phyloP scores from a whole-genome alignment of 2,888 invertebrate genomes.

The Euphydryas editha region DNA sequence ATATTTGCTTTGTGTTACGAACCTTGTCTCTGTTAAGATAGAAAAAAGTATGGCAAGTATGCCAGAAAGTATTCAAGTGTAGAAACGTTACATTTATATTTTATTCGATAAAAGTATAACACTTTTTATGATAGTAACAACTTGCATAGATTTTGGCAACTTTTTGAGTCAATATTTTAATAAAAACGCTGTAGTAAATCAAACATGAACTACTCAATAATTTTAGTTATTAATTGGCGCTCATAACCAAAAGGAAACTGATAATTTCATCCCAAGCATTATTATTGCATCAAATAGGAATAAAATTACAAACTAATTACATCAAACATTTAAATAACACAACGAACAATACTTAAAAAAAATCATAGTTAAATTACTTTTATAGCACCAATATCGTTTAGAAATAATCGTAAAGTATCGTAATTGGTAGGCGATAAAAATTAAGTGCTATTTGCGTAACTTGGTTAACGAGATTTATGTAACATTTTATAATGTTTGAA shows the following conservation, averaged over 20 bases:
- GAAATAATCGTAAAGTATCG: constrained; percentile 46
- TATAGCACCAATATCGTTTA: constrained; percentile 25
- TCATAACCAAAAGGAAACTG: too few relatives aligned
- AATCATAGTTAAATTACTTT: constrained; percentile 21
- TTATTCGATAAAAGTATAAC: too few relatives aligned
- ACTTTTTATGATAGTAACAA: too few relatives aligned
- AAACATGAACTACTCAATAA: too few relatives aligned
- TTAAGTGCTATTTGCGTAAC: constrained; percentile 56
- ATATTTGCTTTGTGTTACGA: background rate
- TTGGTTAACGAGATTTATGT: constrained; percentile 59
- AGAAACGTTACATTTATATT: too few relatives aligned
- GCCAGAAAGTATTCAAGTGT: background rate
- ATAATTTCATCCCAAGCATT: background rate
- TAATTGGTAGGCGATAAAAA: constrained; percentile 64
- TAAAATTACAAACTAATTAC: background rate
- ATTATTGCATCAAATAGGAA: background rate
- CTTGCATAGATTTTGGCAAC: too few relatives aligned
- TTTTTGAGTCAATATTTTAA: too few relatives aligned
- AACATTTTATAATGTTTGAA: constrained; percentile 42
- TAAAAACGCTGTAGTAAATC: too few relatives aligned
- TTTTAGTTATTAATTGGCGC: too few relatives aligned
- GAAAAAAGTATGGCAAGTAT: background rate
- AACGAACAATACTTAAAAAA: constrained; percentile 8
- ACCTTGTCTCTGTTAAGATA: background rate
- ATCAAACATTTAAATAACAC: background rate